phyloP scores from a whole-genome alignment of 1,140 invertebrate species.

The Neoseiulus cucumeris region DNA sequence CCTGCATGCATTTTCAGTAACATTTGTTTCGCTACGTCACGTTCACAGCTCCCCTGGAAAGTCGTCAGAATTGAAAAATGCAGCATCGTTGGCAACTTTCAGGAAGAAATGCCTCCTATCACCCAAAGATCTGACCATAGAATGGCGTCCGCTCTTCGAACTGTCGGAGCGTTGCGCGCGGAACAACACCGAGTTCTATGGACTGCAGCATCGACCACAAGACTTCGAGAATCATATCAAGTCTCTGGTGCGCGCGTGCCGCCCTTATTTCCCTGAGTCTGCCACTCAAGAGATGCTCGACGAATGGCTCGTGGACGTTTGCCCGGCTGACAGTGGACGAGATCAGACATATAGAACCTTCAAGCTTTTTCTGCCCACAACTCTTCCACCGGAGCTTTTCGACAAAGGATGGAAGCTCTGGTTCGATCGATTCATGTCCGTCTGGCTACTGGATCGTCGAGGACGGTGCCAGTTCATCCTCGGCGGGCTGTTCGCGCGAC shows the following conservation, averaged over 20 bases:
- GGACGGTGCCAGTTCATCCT: conserved; percentile 35
- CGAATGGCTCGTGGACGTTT: conserved; percentile 51
- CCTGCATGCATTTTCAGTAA: conserved; percentile 1
- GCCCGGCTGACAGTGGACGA: conserved; percentile 45
- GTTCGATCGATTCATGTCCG: conserved; percentile 58
- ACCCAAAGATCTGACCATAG: conserved; percentile 53
- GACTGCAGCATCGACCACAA: conserved; percentile 34
- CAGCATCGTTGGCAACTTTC: conserved; percentile 20
- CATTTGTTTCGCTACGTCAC: too few relatives aligned
- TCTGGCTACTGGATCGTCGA: conserved; percentile 37
- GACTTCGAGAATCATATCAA: conserved; percentile 22
- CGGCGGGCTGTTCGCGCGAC: conserved; percentile 44
- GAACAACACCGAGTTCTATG: conserved; percentile 33
- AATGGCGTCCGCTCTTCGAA: conserved; percentile 68
- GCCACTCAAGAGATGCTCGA: conserved; percentile 72
- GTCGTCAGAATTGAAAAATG: neutral
- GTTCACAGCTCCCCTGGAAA: too few relatives aligned
- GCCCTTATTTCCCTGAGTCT: conserved; percentile 42
- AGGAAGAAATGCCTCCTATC: conserved; percentile 56
- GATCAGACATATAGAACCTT: conserved; percentile 39
- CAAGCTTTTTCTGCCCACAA: conserved; percentile 52
- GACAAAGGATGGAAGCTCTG: conserved; percentile 48
- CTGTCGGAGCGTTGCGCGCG: conserved; percentile 33
- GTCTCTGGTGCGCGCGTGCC: conserved; percentile 24
- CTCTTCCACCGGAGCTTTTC: conserved; percentile 40